These are phyloP conservation scores for Magallana gigas DNA, from an alignment of 1,140 invertebrate genomes.

Conservation along the genomic window DNA sequence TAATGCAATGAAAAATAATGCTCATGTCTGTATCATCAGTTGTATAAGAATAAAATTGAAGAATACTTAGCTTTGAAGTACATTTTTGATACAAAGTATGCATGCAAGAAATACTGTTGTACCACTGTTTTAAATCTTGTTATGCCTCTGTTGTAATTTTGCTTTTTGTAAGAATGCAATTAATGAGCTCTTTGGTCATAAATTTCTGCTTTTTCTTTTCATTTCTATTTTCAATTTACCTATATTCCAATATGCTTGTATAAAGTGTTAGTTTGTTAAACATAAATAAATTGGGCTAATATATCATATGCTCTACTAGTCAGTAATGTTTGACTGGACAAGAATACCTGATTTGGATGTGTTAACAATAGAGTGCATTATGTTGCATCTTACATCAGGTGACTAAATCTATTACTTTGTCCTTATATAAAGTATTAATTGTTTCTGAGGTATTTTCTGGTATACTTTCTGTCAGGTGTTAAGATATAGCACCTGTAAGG, in stretches of 20 bases:
- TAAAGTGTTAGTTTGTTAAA: conserved; percentile 29
- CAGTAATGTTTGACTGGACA: not conserved
- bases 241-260: not conserved
- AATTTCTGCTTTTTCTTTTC: too few species aligned
- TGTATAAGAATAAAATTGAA: too few species aligned
- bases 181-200: too few species aligned
- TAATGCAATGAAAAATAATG: too few species aligned
- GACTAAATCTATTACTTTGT: not conserved
- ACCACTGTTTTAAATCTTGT: too few species aligned
- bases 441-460: not conserved
- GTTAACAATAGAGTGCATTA: not conserved
- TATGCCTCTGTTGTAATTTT: too few species aligned
- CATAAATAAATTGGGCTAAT: not conserved
- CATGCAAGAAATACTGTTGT: too few species aligned
- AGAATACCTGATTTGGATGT: not conserved
- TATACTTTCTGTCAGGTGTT: not conserved
- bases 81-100: too few species aligned
- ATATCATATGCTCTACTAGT: not conserved
- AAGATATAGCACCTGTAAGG: not conserved
- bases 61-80: too few species aligned
- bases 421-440: not conserved
- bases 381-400: not conserved
- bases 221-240: too few species aligned
- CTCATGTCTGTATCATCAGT: too few species aligned
- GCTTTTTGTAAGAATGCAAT: too few species aligned